Conservation (phyloP, 2,113 vertebrate species). For the Nanorana parkeri region DNA sequence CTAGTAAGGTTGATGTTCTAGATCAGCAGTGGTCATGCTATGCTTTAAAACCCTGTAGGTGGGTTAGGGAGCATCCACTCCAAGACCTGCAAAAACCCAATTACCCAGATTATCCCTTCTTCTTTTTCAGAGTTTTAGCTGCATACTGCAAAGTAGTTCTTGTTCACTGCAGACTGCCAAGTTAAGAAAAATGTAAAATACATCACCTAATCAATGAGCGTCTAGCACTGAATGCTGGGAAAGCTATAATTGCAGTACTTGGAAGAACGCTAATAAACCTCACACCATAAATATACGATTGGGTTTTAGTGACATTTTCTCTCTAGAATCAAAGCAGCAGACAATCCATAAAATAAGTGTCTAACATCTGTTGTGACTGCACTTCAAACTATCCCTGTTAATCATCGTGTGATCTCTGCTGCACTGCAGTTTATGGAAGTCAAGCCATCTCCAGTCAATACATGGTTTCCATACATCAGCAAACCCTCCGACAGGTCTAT, state of each 20-base stretch:
- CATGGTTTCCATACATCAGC: conserved; percentile 30
- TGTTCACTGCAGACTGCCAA: too few species aligned
- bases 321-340: conserved; percentile 9
- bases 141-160: too few species aligned
- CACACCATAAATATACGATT: conserved; percentile 4
- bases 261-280: too few species aligned
- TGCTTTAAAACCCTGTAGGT: too few species aligned
- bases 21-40: too few species aligned
- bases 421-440: not conserved
- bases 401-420: conserved; percentile 9
- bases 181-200: too few species aligned
- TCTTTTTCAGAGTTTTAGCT: too few species aligned
- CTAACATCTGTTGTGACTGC: conserved; percentile 10
- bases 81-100: too few species aligned
- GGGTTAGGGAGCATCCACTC: too few species aligned
- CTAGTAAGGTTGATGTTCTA: too few species aligned
- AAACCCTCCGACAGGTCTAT: conserved; percentile 16
- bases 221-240: not conserved
- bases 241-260: not conserved
- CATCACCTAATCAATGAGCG: too few species aligned
- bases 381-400: not conserved
- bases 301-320: conserved; percentile 8
- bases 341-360: conserved; percentile 15
- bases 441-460: conserved; percentile 13
- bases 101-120: too few species aligned